A percentile compares a stretch with the other conserved stretches of the same genome.
These are phyloP conservation scores for Ginglymostoma cirratum DNA, from an alignment of 2,113 vertebrate species.

Conservation along the genomic window DNA sequence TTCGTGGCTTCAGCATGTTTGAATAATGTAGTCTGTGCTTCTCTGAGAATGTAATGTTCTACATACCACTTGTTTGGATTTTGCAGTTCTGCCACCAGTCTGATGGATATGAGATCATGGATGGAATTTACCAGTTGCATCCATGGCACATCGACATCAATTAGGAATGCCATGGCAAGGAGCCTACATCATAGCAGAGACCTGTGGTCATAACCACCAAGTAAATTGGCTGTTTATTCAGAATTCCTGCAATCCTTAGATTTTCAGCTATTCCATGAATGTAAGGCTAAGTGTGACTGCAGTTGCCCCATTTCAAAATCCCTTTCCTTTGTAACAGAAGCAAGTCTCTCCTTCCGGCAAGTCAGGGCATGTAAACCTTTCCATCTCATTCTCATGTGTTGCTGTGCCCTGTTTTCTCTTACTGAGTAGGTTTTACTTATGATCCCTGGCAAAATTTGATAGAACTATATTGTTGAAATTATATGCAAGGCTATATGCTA, in stretches of 20 bases:
- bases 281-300: neutral
- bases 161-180: neutral
- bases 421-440: neutral
- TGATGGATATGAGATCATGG: neutral
- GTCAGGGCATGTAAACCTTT: neutral
- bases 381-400: neutral
- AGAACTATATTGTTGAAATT: neutral
- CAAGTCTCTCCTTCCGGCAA: neutral
- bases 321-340: neutral
- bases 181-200: neutral
- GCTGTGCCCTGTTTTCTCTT: neutral
- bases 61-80: neutral
- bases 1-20: neutral
- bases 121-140: conserved; percentile 17
- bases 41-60: neutral
- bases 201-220: conserved; percentile 12
- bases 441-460: neutral
- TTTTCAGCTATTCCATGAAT: neutral
- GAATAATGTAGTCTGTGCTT: neutral
- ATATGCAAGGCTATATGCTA: neutral
- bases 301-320: neutral
- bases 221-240: conserved; percentile 25
- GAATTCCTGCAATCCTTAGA: neutral
- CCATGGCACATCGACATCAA: neutral
- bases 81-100: neutral